phyloP scores from a whole-genome alignment of 2,113 vertebrate genomes.

The Amphilophus citrinellus region DNA sequence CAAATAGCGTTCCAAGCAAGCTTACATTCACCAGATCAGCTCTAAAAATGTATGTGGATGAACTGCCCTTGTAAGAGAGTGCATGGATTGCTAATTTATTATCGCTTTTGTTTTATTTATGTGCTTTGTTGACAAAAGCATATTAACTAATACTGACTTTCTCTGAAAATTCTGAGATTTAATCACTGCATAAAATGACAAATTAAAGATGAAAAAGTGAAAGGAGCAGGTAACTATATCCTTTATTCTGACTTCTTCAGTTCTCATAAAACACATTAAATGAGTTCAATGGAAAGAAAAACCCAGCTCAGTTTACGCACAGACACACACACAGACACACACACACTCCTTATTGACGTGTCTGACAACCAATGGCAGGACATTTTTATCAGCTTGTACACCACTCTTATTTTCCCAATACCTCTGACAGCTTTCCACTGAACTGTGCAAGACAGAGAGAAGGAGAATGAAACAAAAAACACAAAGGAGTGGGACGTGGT shows the following conservation, averaged over 20 bases:
- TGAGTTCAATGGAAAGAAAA: slow-evolving; percentile 31
- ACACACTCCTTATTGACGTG: slow-evolving; percentile 63
- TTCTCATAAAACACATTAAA: slow-evolving; percentile 47
- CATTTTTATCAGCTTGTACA: slow-evolving; percentile 77
- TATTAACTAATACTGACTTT: background rate
- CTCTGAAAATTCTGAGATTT: background rate
- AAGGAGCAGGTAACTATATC: slow-evolving; percentile 9
- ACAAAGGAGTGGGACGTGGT: slow-evolving; percentile 41
- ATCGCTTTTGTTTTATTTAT: background rate
- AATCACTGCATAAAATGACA: background rate
- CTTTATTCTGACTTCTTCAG: background rate
- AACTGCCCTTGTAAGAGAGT: background rate
- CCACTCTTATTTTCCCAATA: slow-evolving; percentile 73
- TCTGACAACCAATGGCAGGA: slow-evolving; percentile 69
- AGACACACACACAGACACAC: slow-evolving; percentile 11
- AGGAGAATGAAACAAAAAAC: slow-evolving; percentile 59
- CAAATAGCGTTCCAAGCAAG: background rate
- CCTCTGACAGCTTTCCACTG: slow-evolving; percentile 78
- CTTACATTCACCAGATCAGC: background rate
- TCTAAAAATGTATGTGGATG: background rate
- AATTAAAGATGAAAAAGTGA: slow-evolving; percentile 8
- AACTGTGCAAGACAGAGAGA: slow-evolving; percentile 72
- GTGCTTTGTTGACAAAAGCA: background rate
- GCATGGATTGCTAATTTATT: background rate
- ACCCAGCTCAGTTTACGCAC: background rate